Percentiles rank a stretch among this genome's conserved stretches.
These are phyloP conservation scores for Mastomys coucha DNA, from an alignment of 2,113 vertebrate genomes.

Conservation along the genomic window DNA sequence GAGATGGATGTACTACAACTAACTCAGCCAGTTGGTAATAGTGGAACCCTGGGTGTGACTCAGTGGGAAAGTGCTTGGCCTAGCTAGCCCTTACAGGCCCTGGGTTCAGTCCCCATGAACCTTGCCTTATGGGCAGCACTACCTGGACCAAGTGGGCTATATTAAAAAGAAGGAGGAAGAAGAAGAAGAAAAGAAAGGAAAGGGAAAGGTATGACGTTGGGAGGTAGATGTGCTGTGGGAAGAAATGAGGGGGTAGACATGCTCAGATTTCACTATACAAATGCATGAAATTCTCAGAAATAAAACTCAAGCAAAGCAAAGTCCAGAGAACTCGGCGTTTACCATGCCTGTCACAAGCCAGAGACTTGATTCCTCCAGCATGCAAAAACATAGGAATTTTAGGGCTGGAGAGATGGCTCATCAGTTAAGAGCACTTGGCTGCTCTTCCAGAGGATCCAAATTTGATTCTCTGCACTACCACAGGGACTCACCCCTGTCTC, in stretches of 20 bases:
- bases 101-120: background rate
- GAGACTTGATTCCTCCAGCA: background rate
- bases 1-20: constrained; percentile 34
- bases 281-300: background rate
- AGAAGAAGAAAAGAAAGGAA: background rate
- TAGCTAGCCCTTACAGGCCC: background rate
- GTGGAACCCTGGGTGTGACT: background rate
- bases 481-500: background rate
- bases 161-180: background rate
- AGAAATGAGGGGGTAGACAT: background rate
- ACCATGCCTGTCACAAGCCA: background rate
- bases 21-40: background rate
- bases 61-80: background rate
- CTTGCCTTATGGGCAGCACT: background rate
- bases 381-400: background rate
- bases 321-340: constrained; percentile 21
- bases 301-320: constrained; percentile 26
- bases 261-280: background rate
- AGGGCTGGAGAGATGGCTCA: background rate
- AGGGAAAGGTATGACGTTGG: background rate
- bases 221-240: background rate
- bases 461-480: background rate
- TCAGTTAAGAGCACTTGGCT: background rate
- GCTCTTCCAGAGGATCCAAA: background rate
- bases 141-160: background rate